Conservation (phyloP, 2,113 vertebrate species). For the Gymnorhina tibicen region DNA sequence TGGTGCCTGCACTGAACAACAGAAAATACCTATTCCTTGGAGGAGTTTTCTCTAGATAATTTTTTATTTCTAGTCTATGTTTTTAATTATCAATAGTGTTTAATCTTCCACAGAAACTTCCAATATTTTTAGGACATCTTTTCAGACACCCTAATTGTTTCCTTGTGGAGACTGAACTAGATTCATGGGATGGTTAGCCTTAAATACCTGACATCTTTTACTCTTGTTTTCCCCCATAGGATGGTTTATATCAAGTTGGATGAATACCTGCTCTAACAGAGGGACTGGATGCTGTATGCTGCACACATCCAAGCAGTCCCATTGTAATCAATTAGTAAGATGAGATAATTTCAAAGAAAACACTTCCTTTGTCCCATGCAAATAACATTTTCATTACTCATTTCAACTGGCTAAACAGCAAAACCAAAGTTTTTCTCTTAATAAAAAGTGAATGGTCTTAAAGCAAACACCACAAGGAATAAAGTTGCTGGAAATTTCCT, state of each 20-base stretch:
- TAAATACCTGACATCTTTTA: not conserved
- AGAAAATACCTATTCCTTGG: not conserved
- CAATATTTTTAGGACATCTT: not conserved
- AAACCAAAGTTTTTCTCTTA: not conserved
- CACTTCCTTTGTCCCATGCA: not conserved
- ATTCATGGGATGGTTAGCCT: not conserved
- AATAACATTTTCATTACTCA: conserved; percentile 21
- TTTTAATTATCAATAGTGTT: not conserved
- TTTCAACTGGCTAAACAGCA: not conserved
- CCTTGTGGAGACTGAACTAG: not conserved
- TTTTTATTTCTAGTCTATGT: not conserved
- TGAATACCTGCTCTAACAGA: not conserved
- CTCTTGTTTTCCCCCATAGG: not conserved
- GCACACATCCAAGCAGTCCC: not conserved
- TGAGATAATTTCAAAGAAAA: conserved; percentile 4
- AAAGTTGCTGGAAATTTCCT: not conserved
- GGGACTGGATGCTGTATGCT: not conserved
- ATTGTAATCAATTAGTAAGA: not conserved
- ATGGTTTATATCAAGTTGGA: not conserved
- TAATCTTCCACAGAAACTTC: not conserved
- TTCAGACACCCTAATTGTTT: not conserved
- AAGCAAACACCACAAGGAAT: not conserved
- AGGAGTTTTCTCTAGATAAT: not conserved
- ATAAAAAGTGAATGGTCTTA: not conserved
- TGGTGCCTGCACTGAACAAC: not conserved